Conservation (phyloP, 2,797 vertebrate genomes). For the Nasua narica region DNA sequence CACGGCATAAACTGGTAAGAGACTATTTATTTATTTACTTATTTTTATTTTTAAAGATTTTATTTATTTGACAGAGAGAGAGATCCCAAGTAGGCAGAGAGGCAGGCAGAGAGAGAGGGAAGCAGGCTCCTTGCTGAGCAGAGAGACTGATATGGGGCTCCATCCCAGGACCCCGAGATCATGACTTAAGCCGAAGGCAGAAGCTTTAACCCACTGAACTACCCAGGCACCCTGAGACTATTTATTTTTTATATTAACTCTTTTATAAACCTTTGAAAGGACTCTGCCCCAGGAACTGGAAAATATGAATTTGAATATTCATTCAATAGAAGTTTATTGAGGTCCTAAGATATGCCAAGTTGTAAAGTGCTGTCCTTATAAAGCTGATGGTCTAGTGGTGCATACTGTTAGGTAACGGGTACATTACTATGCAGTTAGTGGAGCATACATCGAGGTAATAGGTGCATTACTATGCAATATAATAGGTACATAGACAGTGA, state of each 20-base stretch:
- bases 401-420: not conserved
- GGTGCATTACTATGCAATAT: not conserved
- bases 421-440: not conserved
- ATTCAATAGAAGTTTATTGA: not conserved
- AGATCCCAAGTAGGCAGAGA: no score
- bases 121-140: no score
- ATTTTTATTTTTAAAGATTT: no score
- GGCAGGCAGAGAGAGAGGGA: no score
- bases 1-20: not conserved
- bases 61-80: no score
- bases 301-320: not conserved
- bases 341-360: not conserved
- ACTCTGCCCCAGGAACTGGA: not conserved
- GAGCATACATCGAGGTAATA: not conserved
- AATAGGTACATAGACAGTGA: not conserved
- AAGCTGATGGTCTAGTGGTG: not conserved
- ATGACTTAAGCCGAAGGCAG: no score
- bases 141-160: no score
- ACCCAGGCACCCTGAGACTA: not conserved
- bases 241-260: not conserved
- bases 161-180: no score
- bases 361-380: not conserved
- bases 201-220: no score
- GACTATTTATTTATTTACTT: not conserved
- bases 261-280: not conserved